phyloP scores from a whole-genome alignment of 2,113 vertebrate genomes.

The Terrapene triunguis region DNA sequence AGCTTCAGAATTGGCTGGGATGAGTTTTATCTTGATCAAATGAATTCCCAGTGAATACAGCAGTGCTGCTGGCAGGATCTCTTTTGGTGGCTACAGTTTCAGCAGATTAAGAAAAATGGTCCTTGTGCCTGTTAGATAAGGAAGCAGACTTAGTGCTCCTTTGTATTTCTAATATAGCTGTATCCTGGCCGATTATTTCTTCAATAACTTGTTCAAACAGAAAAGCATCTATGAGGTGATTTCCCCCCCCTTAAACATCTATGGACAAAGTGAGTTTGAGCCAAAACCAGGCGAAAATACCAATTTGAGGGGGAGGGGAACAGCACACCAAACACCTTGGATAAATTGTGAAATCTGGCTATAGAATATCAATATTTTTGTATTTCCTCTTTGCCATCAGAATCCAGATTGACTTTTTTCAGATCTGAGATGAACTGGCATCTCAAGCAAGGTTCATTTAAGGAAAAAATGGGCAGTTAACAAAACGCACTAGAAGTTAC shows the following conservation, averaged over 20 bases:
- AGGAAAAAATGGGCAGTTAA: slow-evolving; percentile 62
- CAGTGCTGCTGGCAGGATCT: not conserved
- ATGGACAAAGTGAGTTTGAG: slow-evolving; percentile 40
- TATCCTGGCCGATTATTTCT: slow-evolving; percentile 50
- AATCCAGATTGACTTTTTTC: slow-evolving; percentile 42
- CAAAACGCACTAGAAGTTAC: slow-evolving; percentile 50
- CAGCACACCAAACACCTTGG: not conserved
- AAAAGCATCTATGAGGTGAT: not conserved
- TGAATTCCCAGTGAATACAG: slow-evolving; percentile 16
- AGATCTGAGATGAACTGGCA: slow-evolving; percentile 45
- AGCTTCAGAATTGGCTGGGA: not conserved
- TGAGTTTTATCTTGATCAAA: slow-evolving; percentile 37
- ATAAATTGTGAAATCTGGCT: slow-evolving; percentile 19
- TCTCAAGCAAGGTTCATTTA: slow-evolving; percentile 66
- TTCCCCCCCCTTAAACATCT: not conserved
- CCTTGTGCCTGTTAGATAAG: slow-evolving; percentile 45
- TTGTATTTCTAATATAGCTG: slow-evolving; percentile 21
- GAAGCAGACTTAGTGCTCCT: not conserved
- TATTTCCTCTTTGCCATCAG: slow-evolving; percentile 23
- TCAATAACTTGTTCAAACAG: slow-evolving; percentile 60
- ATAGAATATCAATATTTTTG: not conserved
- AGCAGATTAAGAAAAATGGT: slow-evolving; percentile 32
- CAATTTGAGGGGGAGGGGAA: not conserved
- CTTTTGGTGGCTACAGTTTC: not conserved
- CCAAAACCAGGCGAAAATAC: slow-evolving; percentile 12